phyloP scores from a whole-genome alignment of 1,140 invertebrate genomes.

The Rhagoletis pomonella region DNA sequence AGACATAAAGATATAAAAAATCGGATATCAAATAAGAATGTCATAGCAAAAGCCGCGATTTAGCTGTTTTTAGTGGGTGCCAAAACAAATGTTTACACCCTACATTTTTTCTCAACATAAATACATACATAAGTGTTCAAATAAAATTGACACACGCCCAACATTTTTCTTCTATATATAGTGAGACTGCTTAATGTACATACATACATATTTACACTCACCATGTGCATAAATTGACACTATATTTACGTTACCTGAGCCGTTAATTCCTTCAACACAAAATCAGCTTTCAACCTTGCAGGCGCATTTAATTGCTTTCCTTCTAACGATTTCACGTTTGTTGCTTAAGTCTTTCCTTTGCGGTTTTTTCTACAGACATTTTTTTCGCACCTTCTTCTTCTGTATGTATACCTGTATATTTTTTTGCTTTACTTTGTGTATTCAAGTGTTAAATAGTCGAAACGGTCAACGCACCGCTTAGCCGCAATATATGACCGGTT shows the following conservation, averaged over 20 bases:
- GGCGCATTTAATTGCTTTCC: neutral
- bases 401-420: no score
- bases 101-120: no score
- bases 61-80: no score
- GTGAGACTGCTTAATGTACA: no score
- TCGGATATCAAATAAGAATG: no score
- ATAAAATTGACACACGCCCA: neutral
- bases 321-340: neutral
- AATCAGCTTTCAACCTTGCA: neutral
- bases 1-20: no score
- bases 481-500: neutral
- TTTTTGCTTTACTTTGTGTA: neutral
- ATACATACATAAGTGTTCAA: no score
- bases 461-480: conserved; percentile 9
- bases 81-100: no score
- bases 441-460: neutral
- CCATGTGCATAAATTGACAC: neutral
- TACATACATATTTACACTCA: neutral
- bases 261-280: neutral
- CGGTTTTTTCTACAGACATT: neutral
- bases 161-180: no score
- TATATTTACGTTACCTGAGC: neutral
- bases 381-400: neutral
- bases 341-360: neutral
- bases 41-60: no score